Evolutionary conservation across 2,888 invertebrate species (phyloP), one percentile per base, ranked within the genome.

Genomic region (Nomada hirtipes): DNA sequence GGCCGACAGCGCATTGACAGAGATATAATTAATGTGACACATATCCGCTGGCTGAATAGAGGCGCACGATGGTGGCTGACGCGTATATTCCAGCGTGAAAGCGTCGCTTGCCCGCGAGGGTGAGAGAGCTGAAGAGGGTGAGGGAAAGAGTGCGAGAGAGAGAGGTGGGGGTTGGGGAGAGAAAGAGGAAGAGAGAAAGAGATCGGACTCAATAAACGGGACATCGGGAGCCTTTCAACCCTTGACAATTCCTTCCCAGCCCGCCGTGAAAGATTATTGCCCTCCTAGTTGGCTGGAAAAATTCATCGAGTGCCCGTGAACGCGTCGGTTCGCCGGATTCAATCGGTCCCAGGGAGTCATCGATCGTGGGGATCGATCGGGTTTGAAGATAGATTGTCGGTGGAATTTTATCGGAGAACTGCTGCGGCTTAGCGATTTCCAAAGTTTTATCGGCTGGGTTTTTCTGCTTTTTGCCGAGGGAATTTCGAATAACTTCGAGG

Each of bases 21-120:
- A 90, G 89, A 90, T 89, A 90, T 90, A 90, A 90, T 90, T 90
- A 90, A 90, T 90, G 89, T 86, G 90, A 89, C 89, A 90, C 86
- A 88, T 88, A 89, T 87, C 85, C 89, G 88, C 79, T 76, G 86
- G 74, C 75, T 88, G 86, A 89, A 89, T 89, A 78, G 89, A 86
- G 84, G 77, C 75, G 79, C 77, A 69, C 83, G 76, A 76, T 79
- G 83, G 75, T 79, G 81, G 78, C 83, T 85, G 85, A 81, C 87
- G 85, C 85, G 72, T 85, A 83, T 83, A 82, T 86, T 79, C 86
- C 82, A 76, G 69, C 85, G 80, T 86, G 84, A 84, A 88, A 88
- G 86, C 84, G 77, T 79, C 71, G 68, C 75, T 61, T 63, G 63
- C 57, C 71, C 76, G 77, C 36, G 3, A 7, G 65, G 2, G 18